Evolutionary conservation across 2,113 vertebrate species (phyloP).

Genomic region (Rostratula benghalensis): DNA sequence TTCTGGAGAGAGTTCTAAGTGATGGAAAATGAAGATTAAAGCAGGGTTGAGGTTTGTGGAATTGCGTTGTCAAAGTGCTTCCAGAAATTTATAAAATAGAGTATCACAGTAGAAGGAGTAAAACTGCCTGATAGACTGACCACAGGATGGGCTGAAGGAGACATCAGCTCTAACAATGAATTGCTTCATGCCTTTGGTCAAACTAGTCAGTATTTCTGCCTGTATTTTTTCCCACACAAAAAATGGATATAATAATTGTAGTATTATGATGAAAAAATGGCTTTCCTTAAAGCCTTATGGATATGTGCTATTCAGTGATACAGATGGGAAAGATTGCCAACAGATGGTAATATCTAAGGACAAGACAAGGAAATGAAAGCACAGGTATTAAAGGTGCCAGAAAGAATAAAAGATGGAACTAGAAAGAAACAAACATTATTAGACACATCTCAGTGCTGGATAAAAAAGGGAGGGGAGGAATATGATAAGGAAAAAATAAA

Average conservation of each 20-base stretch:
- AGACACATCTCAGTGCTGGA: neutral
- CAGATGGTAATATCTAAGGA: neutral
- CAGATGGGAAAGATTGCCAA: neutral
- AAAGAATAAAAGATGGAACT: neutral
- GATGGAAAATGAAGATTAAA: neutral
- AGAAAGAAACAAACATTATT: neutral
- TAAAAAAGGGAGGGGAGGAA: neutral
- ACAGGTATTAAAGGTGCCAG: neutral
- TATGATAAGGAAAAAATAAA: neutral
- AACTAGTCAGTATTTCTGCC: neutral
- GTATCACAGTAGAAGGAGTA: neutral
- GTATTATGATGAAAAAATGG: neutral
- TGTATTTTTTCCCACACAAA: neutral
- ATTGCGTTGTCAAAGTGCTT: neutral
- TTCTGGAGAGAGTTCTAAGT: neutral
- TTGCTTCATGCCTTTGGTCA: neutral
- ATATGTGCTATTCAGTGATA: neutral
- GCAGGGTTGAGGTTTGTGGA: neutral
- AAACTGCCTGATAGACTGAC: neutral
- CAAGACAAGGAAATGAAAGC: conserved; percentile 7
- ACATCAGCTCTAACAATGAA: neutral
- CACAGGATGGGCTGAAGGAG: neutral
- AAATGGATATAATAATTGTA: neutral
- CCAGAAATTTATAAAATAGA: neutral
- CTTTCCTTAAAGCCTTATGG: neutral